Base-by-base conservation (phyloP, 1,140 invertebrate species). In the Procambarus virginalis region DNA sequence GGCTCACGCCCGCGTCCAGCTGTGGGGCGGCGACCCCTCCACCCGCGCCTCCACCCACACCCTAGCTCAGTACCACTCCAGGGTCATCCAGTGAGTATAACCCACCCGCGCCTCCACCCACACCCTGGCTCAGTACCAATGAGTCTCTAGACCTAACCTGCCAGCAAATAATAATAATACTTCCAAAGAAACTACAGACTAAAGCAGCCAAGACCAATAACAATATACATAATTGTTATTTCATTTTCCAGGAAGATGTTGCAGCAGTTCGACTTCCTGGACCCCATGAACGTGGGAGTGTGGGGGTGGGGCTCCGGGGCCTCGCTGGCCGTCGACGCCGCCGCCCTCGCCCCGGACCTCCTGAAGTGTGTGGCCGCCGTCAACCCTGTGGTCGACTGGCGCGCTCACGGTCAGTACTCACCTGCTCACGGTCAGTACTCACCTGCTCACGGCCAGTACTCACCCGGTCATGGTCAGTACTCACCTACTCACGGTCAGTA, bases 1-100 rank as follows among this genome's bases (percentile, higher is more conserved):
- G 51, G 91, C 88, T 14, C 91, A 92, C 60, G 91, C 88, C 55
- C 51, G 45, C 45, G 91, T 92, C 17, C 78, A 84, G 79, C 84
- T 92, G 58, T 92, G 91, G 91, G 91, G 91, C 6, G 77, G 64
- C 75, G 88, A 90, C 80, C 91, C 91, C 3, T 92, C 91, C 82
- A 89, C 87, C 45, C 20, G 89, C 17, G 58, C 88, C 34, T 92
- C 91, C 49, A 87, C 80, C 4, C 91, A 90, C 81, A 89, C 80
- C 51, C 81, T 92, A 73, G 91, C 91, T 0, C n/a, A 76, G 75
- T 81, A 89, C 79, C 87, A 90, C 9, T 79, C 89, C 17, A 86
- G 84, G 46, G 88, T 90, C 46, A 83, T 92, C 20, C 79, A 83
- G 91, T 92, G 45, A 90, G 84, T 78, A 34, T 34, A 34, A 34